A percentile compares a stretch with the other conserved stretches of the same genome.
Evolutionary conservation across 1,140 invertebrate species (phyloP).

Genomic region (Cardiocondyla obscurior): DNA sequence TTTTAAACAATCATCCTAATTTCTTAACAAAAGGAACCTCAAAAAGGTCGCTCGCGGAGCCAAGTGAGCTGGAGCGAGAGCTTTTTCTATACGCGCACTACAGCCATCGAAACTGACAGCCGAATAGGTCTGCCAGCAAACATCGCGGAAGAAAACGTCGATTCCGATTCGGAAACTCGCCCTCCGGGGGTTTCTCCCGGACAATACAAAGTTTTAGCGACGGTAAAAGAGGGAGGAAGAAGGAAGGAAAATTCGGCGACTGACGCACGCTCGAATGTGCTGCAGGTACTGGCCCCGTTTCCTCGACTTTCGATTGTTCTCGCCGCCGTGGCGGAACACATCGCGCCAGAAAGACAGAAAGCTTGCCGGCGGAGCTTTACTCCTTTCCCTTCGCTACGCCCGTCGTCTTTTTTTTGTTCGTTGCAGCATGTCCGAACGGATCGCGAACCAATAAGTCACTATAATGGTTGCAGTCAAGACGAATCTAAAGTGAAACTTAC

Average conservation of each 20-base stretch:
- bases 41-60: constrained; percentile 15
- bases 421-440: constrained; percentile 60
- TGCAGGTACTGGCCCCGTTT: constrained; percentile 66
- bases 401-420: constrained; percentile 18
- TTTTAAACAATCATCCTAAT: constrained; percentile 18
- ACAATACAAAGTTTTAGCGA: constrained; percentile 65
- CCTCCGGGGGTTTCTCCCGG: constrained; percentile 54
- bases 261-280: constrained; percentile 37
- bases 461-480: constrained; percentile 47
- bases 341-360: constrained; percentile 57
- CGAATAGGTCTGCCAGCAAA: constrained; percentile 46
- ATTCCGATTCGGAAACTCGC: constrained; percentile 58
- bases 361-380: constrained; percentile 50
- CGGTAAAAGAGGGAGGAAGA: neutral
- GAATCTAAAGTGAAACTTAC: constrained; percentile 64
- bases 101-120: constrained; percentile 35
- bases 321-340: constrained; percentile 54
- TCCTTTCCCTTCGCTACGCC: neutral
- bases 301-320: constrained; percentile 67
- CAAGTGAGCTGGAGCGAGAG: neutral
- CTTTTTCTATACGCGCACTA: constrained; percentile 23
- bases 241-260: constrained; percentile 63
- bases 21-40: neutral
- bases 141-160: constrained; percentile 51
- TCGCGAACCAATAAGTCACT: constrained; percentile 69